A percentile compares a stretch with the other conserved stretches of the same genome.
Evolutionary conservation across 2,113 vertebrate species (phyloP).

Genomic region (Lanius ludovicianus): DNA sequence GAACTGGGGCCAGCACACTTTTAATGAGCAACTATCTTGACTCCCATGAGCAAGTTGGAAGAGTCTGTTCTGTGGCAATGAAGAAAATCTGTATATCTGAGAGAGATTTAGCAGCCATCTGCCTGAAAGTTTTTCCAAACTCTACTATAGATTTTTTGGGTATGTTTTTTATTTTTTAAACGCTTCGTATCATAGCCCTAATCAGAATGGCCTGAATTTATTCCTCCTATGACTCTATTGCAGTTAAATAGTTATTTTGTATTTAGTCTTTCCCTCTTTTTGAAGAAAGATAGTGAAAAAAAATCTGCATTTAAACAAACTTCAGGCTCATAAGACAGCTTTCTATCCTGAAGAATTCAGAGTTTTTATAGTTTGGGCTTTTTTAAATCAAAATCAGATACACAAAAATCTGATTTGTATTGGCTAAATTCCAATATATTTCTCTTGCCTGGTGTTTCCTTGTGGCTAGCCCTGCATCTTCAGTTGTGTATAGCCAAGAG

Average conservation of each 20-base stretch:
- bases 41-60: not conserved
- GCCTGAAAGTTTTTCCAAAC: not conserved
- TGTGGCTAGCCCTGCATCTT: not conserved
- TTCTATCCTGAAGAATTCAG: not conserved
- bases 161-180: not conserved
- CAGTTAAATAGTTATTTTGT: not conserved
- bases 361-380: not conserved
- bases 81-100: not conserved
- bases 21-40: not conserved
- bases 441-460: not conserved
- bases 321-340: not conserved
- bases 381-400: slow-evolving; percentile 24
- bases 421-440: slow-evolving; percentile 16
- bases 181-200: not conserved
- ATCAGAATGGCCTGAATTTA: not conserved
- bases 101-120: not conserved
- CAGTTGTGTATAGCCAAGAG: not conserved
- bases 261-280: not conserved
- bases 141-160: not conserved
- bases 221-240: not conserved
- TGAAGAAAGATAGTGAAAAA: not conserved
- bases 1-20: not conserved
- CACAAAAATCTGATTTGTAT: not conserved
- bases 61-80: not conserved
- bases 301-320: not conserved